Conservation (phyloP, 1,140 invertebrate genomes). For the Aphis gossypii region DNA sequence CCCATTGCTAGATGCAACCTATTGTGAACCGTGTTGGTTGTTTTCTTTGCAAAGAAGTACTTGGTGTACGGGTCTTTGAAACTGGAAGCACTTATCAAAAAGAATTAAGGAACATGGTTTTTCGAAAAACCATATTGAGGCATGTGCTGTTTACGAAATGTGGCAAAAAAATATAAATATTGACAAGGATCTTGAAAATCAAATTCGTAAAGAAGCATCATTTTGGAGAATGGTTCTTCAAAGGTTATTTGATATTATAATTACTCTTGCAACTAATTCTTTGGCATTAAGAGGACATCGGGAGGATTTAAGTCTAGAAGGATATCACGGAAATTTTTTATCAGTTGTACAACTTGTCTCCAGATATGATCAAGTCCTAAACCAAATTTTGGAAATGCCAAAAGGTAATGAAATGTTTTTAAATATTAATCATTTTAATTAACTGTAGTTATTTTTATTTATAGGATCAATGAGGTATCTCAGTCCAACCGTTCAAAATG, state of each 20-base stretch:
- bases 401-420: not conserved
- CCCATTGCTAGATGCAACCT: not conserved
- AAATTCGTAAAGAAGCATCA: conserved; percentile 6
- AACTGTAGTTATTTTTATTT: not conserved
- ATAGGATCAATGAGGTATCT: too few species aligned
- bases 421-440: conserved; percentile 4
- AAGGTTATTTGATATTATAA: conserved; percentile 21
- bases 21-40: conserved; percentile 9
- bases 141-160: conserved; percentile 14
- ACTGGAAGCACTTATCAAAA: conserved; percentile 5
- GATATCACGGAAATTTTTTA: not conserved
- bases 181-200: conserved; percentile 7
- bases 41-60: conserved; percentile 15
- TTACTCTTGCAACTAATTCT: conserved; percentile 9
- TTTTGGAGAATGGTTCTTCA: conserved; percentile 9
- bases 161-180: conserved; percentile 5
- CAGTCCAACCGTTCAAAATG: too few species aligned
- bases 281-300: conserved; percentile 13
- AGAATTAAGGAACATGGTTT: not conserved
- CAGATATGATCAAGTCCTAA: not conserved
- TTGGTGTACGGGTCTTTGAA: not conserved
- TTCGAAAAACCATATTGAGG: conserved; percentile 2
- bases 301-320: conserved; percentile 16
- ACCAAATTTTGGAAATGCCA: not conserved
- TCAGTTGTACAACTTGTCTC: conserved; percentile 1